Evolutionary conservation across 2,888 invertebrate species (phyloP).

Genomic region (Arctia plantaginis): DNA sequence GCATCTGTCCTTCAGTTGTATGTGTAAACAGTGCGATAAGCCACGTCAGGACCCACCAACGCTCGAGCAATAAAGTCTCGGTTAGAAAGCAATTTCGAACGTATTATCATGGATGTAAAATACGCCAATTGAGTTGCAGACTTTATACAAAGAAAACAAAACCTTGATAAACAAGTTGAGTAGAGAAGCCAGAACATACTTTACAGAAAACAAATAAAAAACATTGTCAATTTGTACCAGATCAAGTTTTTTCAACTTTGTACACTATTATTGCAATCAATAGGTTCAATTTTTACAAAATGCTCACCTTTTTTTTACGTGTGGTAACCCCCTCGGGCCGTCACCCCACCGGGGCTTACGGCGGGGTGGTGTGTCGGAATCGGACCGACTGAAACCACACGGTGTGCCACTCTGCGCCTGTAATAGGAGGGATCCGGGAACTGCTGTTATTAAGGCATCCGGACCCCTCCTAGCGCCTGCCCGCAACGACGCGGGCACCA

Average conservation of each 20-base stretch:
- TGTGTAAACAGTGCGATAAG: conserved; percentile 20
- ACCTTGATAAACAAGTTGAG: background rate
- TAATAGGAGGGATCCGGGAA: no score
- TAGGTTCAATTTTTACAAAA: no score
- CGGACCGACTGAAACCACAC: no score
- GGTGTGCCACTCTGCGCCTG: no score
- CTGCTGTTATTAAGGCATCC: no score
- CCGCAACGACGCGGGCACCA: no score
- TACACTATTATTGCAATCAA: no score
- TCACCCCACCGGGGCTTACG: no score
- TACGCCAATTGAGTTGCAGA: conserved; percentile 23
- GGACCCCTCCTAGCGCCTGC: no score
- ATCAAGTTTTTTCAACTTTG: background rate
- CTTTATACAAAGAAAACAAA: background rate
- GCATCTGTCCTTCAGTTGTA: conserved; percentile 17
- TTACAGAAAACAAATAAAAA: background rate
- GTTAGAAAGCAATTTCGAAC: conserved; percentile 29
- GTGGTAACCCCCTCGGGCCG: no score
- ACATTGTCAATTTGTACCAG: background rate
- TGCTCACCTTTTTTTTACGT: no score
- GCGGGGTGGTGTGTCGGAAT: no score
- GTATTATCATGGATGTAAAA: conserved; percentile 41
- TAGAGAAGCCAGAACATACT: background rate
- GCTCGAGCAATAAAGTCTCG: conserved; percentile 31
- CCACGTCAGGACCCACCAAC: conserved; percentile 24